phyloP scores from a whole-genome alignment of 1,140 invertebrate genomes.

The Drosophila pandora region DNA sequence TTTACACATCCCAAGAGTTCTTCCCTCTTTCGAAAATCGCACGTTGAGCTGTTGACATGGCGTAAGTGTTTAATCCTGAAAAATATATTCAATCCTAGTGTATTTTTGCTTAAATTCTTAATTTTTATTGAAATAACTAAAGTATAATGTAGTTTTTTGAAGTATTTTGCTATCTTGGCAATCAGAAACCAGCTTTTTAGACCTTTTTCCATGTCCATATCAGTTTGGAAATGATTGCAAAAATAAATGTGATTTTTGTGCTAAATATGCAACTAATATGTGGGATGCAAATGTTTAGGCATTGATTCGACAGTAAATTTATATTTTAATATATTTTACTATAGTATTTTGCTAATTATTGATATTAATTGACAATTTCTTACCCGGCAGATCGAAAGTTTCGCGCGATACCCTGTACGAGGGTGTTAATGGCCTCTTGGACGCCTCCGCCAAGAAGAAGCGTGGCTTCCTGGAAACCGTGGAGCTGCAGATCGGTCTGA shows the following conservation, averaged over 20 bases:
- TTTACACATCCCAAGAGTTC: background rate
- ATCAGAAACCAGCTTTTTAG: conserved; percentile 83
- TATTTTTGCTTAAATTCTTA: background rate
- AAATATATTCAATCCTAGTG: background rate
- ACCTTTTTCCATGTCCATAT: conserved; percentile 68
- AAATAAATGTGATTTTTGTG: conserved; percentile 69
- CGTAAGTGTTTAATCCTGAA: conserved; percentile 18
- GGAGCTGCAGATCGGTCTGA: conserved; percentile 99
- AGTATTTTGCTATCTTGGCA: conserved; percentile 51
- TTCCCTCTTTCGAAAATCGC: conserved; percentile 9
- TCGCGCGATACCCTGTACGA: conserved; percentile 98
- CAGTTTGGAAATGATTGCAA: conserved; percentile 83
- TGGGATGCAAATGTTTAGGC: conserved; percentile 56
- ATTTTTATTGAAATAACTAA: background rate
- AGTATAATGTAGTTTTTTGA: background rate
- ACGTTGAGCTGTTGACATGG: conserved; percentile 36
- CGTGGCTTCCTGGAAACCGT: conserved; percentile 98
- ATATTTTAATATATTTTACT: background rate
- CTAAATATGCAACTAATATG: conserved; percentile 62
- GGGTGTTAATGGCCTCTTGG: conserved; percentile 94
- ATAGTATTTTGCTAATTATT: background rate
- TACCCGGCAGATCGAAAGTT: conserved; percentile 92
- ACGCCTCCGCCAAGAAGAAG: conserved; percentile 92
- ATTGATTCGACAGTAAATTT: conserved; percentile 47
- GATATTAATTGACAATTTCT: background rate